Conservation (phyloP, 2,888 invertebrate species). For the Dasysyrphus albostriatus region DNA sequence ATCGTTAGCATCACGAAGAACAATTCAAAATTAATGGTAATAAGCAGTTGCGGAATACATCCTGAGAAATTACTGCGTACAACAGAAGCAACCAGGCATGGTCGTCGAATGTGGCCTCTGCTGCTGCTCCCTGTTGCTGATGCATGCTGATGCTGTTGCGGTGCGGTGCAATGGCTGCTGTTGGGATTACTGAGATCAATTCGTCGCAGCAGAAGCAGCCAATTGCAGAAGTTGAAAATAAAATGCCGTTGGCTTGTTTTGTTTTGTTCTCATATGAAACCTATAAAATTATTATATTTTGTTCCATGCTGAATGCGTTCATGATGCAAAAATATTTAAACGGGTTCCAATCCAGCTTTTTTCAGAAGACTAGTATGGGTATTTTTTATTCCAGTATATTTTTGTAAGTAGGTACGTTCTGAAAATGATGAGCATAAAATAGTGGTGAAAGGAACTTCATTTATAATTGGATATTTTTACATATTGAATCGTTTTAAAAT, state of each 20-base stretch:
- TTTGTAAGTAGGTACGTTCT: background rate
- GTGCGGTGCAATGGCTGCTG: background rate
- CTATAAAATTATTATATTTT: slow-evolving; percentile 72
- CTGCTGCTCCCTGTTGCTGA: slow-evolving; percentile 22
- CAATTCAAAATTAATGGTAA: slow-evolving; percentile 84
- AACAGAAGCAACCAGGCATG: slow-evolving; percentile 81
- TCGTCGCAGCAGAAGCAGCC: slow-evolving; percentile 58
- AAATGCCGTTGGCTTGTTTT: slow-evolving; percentile 68
- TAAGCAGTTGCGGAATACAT: slow-evolving; percentile 81
- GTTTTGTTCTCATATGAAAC: slow-evolving; percentile 25
- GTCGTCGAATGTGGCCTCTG: slow-evolving; percentile 61
- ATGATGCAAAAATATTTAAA: slow-evolving; percentile 46
- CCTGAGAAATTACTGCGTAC: slow-evolving; percentile 84
- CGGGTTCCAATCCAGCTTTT: slow-evolving; percentile 47
- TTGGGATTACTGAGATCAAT: slow-evolving; percentile 68
- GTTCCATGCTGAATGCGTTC: slow-evolving; percentile 55
- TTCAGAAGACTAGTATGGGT: background rate
- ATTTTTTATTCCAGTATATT: background rate
- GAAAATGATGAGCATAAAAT: background rate
- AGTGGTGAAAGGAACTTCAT: slow-evolving; percentile 14
- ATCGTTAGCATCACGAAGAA: slow-evolving; percentile 84
- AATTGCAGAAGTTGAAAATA: slow-evolving; percentile 70
- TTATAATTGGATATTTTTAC: slow-evolving; percentile 4
- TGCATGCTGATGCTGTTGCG: slow-evolving; percentile 20
- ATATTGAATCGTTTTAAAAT: background rate